phyloP scores from a whole-genome alignment of 2,888 invertebrate species.

The Folsomia manolachei region DNA sequence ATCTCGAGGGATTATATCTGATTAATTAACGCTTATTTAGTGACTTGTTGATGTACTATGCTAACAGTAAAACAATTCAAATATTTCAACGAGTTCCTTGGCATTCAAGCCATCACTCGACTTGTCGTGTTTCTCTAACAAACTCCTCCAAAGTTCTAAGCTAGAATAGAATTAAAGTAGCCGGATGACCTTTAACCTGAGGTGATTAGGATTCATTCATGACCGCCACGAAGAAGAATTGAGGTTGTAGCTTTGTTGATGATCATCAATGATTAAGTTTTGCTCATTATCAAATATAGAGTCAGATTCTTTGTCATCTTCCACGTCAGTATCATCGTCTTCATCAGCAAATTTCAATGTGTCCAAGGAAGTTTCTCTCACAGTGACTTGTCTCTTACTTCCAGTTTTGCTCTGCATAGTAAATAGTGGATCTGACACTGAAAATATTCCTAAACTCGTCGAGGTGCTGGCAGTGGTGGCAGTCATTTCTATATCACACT shows the following conservation, averaged over 20 bases:
- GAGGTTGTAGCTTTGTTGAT: not conserved
- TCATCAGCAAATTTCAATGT: conserved; percentile 49
- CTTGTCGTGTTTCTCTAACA: too few species aligned
- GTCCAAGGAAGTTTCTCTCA: conserved; percentile 46
- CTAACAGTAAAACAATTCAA: too few species aligned
- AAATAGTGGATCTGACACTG: conserved; percentile 24
- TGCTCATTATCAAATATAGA: conserved; percentile 26
- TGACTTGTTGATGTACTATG: too few species aligned
- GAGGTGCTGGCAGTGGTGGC: not conserved
- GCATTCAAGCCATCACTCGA: too few species aligned
- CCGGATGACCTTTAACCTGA: too few species aligned
- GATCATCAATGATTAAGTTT: conserved; percentile 13
- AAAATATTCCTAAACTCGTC: conserved; percentile 16
- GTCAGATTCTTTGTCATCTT: conserved; percentile 23
- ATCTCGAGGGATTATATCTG: too few species aligned
- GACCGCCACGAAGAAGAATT: too few species aligned
- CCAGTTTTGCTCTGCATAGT: not conserved
- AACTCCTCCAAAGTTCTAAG: too few species aligned
- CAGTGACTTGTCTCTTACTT: not conserved
- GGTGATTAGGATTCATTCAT: too few species aligned
- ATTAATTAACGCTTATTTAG: too few species aligned
- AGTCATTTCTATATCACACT: conserved; percentile 16
- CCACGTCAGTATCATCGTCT: conserved; percentile 37
- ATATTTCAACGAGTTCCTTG: too few species aligned
- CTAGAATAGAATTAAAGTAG: too few species aligned